Conservation (phyloP, 2,113 vertebrate species). For the Microcebus tavaratra region DNA sequence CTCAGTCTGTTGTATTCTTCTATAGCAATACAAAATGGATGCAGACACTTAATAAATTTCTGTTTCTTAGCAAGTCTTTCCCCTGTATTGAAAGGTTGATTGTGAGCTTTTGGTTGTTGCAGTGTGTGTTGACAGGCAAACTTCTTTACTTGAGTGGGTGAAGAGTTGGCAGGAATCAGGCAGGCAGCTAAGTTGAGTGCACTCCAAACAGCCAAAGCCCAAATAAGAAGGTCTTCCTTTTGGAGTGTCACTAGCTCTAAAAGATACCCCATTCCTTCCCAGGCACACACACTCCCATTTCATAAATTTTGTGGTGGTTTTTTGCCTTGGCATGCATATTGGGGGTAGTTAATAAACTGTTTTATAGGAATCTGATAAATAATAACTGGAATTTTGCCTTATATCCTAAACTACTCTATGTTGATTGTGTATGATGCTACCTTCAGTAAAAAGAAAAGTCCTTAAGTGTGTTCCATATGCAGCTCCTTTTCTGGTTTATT, state of each 20-base stretch:
- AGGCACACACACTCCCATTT: background rate
- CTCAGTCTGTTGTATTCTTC: background rate
- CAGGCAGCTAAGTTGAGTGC: background rate
- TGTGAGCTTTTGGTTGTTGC: background rate
- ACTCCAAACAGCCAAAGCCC: background rate
- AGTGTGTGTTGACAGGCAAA: background rate
- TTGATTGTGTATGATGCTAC: background rate
- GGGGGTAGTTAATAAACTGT: background rate
- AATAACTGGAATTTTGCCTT: background rate
- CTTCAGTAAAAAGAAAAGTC: background rate
- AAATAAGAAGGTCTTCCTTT: background rate
- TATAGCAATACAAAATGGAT: background rate
- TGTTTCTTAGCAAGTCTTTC: background rate
- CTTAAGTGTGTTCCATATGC: background rate
- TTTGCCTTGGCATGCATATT: background rate
- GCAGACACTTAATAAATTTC: background rate
- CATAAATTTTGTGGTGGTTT: background rate
- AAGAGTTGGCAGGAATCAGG: background rate
- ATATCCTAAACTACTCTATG: background rate
- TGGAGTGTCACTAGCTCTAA: background rate
- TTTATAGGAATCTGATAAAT: background rate
- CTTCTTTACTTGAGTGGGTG: background rate
- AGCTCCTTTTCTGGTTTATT: background rate
- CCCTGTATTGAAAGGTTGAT: background rate
- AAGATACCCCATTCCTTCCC: background rate